Conservation (phyloP, 2,888 invertebrate genomes). For the Platypus cylindrus region DNA sequence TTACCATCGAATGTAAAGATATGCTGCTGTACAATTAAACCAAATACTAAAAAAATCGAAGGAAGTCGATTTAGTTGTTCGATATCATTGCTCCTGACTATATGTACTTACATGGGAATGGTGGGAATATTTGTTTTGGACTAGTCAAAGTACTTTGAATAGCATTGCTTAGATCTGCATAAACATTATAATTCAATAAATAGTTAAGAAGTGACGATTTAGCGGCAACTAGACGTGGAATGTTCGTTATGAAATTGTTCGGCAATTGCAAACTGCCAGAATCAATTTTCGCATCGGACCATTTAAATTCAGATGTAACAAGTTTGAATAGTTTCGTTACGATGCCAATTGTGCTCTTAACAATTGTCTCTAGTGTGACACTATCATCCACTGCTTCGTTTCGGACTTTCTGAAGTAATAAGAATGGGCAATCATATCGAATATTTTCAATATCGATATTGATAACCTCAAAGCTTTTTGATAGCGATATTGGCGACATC, state of each 20-base stretch:
- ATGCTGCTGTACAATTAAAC: constrained; percentile 64
- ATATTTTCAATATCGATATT: too few species aligned
- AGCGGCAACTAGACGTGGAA: constrained; percentile 46
- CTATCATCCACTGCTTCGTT: constrained; percentile 49
- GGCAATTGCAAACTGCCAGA: constrained; percentile 5
- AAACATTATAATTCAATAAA: constrained; percentile 42
- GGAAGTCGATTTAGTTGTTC: not conserved
- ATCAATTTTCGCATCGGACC: constrained; percentile 8
- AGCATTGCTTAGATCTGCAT: constrained; percentile 36
- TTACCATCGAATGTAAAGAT: constrained; percentile 81
- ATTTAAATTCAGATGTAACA: constrained; percentile 13
- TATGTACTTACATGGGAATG: constrained; percentile 47
- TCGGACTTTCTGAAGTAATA: constrained; percentile 38
- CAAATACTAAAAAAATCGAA: constrained; percentile 48
- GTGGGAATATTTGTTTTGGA: constrained; percentile 47
- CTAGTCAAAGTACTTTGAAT: constrained; percentile 40
- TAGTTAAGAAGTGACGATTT: constrained; percentile 49
- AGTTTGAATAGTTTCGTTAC: constrained; percentile 28
- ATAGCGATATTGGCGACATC: too few species aligned
- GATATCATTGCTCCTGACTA: not conserved
- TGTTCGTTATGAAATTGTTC: constrained; percentile 28
- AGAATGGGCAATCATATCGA: too few species aligned
- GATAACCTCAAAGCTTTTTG: too few species aligned
- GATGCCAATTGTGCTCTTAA: constrained; percentile 27
- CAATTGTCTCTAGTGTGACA: constrained; percentile 50